phyloP scores from a whole-genome alignment of 2,888 invertebrate species.

The Cantharis rufa region DNA sequence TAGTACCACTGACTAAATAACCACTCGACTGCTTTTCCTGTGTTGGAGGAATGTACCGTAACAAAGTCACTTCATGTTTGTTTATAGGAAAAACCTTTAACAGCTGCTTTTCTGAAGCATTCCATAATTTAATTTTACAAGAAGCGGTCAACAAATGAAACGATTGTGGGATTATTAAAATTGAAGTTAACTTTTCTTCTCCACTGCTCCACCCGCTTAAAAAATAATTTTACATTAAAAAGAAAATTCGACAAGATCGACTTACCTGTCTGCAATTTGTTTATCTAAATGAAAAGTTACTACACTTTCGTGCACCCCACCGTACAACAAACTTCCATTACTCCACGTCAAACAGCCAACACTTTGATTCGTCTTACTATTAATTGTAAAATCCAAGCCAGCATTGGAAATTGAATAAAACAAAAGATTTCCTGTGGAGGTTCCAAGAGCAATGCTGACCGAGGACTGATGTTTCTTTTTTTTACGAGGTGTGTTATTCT shows the following conservation, averaged over 20 bases:
- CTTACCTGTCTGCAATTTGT: slow-evolving; percentile 55
- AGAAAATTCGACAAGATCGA: not conserved
- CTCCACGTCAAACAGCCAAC: slow-evolving; percentile 63
- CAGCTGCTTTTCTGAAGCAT: slow-evolving; percentile 62
- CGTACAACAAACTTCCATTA: slow-evolving; percentile 59
- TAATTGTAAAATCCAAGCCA: slow-evolving; percentile 64
- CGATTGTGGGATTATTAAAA: slow-evolving; percentile 61
- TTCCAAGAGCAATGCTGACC: slow-evolving; percentile 71
- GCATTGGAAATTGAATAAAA: slow-evolving; percentile 72
- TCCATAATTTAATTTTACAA: slow-evolving; percentile 66
- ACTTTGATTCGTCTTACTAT: slow-evolving; percentile 51
- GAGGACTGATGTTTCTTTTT: slow-evolving; percentile 55
- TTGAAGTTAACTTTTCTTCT: slow-evolving; percentile 61
- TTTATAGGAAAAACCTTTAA: slow-evolving; percentile 69
- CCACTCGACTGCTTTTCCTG: slow-evolving; percentile 38
- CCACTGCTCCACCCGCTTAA: slow-evolving; percentile 69
- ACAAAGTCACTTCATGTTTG: slow-evolving; percentile 60
- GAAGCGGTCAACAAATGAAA: slow-evolving; percentile 48
- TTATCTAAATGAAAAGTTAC: slow-evolving; percentile 8
- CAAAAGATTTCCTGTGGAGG: slow-evolving; percentile 70
- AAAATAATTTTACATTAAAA: not conserved
- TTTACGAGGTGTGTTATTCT: slow-evolving; percentile 56
- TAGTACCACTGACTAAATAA: slow-evolving; percentile 58
- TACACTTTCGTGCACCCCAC: slow-evolving; percentile 61
- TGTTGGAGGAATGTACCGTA: slow-evolving; percentile 51